Percentiles rank a stretch among this genome's conserved stretches.
Evolutionary conservation across 2,113 vertebrate genomes (phyloP).

Genomic region (Eubucco bourcierii): DNA sequence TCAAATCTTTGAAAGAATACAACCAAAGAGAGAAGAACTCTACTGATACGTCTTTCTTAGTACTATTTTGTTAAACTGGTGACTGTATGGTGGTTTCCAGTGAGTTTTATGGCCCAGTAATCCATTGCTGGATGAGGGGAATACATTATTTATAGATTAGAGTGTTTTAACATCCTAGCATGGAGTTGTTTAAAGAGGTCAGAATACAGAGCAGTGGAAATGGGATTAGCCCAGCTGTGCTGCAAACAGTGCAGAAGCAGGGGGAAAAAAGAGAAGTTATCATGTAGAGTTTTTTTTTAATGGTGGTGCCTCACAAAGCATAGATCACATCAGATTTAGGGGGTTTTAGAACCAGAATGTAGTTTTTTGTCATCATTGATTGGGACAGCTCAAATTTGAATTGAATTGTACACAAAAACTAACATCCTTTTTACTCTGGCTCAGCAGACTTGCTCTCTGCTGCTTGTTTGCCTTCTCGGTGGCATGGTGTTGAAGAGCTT

Average conservation of each 20-base stretch:
- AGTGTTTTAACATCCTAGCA: constrained; percentile 40
- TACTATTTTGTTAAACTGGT: background rate
- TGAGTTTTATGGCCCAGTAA: constrained; percentile 50
- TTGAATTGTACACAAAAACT: constrained; percentile 17
- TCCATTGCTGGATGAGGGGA: constrained; percentile 44
- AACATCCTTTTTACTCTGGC: background rate
- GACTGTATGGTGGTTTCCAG: background rate
- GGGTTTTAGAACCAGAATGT: background rate
- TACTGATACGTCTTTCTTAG: background rate
- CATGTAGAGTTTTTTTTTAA: background rate
- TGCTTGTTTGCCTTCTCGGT: background rate
- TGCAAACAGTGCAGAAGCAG: background rate
- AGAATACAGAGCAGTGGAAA: background rate
- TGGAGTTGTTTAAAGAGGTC: constrained; percentile 40
- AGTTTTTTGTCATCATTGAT: background rate
- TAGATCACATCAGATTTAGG: background rate
- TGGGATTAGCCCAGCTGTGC: constrained; percentile 35
- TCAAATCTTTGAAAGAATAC: background rate
- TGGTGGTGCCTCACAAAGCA: background rate
- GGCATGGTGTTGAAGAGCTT: background rate
- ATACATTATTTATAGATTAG: constrained; percentile 63
- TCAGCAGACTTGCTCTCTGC: background rate
- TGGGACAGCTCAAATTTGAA: background rate
- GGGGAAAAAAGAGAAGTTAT: background rate
- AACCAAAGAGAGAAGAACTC: background rate